Percentiles rank a stretch among this genome's conserved stretches.
Conservation (phyloP, 2,113 vertebrate species). For the Hyperoodon ampullatus region DNA sequence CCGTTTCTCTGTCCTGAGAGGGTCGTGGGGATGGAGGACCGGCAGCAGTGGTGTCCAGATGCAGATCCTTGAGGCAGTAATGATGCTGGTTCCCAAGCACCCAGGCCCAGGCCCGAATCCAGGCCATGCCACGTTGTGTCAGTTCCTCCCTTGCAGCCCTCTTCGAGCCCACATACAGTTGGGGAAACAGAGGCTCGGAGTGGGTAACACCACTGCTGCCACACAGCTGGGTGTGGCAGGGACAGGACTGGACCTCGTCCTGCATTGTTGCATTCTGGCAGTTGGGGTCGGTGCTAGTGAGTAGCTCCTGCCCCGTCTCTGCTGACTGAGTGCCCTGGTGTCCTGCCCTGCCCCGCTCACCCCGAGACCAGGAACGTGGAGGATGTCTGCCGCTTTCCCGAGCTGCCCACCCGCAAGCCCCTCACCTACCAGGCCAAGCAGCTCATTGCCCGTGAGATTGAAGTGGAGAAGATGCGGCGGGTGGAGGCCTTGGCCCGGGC, state of each 20-base stretch:
- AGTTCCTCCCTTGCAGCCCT: neutral
- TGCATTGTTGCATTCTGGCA: accelerated
- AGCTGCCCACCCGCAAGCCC: slow-evolving; percentile 90
- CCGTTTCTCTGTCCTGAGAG: neutral
- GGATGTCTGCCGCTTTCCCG: slow-evolving; percentile 90
- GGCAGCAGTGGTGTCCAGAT: neutral
- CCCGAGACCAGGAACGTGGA: slow-evolving; percentile 88
- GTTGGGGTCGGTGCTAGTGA: neutral
- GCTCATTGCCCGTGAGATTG: slow-evolving; percentile 94
- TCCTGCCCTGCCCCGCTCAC: accelerated
- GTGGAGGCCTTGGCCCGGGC: slow-evolving; percentile 86
- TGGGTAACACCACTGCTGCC: too few species aligned
- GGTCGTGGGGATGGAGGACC: accelerated
- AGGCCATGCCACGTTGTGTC: neutral
- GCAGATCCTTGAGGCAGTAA: neutral
- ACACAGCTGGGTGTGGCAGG: neutral
- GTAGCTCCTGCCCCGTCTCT: neutral
- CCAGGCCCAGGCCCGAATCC: neutral
- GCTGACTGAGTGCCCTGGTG: neutral
- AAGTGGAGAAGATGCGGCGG: slow-evolving; percentile 96
- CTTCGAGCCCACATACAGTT: too few species aligned
- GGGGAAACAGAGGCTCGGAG: neutral
- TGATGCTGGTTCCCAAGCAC: accelerated
- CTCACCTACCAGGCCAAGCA: slow-evolving; percentile 97
- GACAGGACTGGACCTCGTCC: neutral